Conservation (phyloP, 2,113 vertebrate genomes). For the Phrynosoma platyrhinos region DNA sequence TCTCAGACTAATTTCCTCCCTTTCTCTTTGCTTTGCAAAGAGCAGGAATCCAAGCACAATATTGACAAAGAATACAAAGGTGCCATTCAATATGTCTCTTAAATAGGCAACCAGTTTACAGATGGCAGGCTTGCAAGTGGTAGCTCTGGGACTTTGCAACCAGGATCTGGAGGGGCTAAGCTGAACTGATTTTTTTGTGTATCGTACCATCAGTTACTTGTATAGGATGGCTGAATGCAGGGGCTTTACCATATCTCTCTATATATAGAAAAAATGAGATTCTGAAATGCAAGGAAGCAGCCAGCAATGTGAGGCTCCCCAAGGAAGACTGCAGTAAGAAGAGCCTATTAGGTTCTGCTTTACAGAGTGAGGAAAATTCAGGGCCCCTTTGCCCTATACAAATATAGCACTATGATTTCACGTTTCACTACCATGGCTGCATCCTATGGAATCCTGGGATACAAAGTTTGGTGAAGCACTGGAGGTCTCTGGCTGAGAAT, state of each 20-base stretch:
- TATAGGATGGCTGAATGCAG: neutral
- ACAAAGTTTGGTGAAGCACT: too few relatives aligned
- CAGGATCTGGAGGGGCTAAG: neutral
- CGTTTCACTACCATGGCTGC: too few relatives aligned
- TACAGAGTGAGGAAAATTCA: neutral
- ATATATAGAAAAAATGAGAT: neutral
- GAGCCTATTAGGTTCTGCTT: neutral
- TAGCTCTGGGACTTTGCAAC: neutral
- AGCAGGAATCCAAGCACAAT: constrained; percentile 14
- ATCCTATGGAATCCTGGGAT: too few relatives aligned
- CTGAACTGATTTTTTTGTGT: neutral
- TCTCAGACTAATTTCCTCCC: neutral
- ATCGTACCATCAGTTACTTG: neutral
- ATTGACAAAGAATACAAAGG: neutral
- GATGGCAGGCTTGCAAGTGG: neutral
- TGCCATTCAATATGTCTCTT: constrained; percentile 20
- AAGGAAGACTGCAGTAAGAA: neutral
- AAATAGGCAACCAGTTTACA: neutral
- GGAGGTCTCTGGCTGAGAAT: too few relatives aligned
- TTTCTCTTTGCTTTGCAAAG: constrained; percentile 33
- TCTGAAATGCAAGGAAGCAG: neutral
- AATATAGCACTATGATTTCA: too few relatives aligned
- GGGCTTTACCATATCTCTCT: neutral
- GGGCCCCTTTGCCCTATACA: too few relatives aligned
- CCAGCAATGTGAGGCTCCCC: neutral